Percentiles rank a stretch among this genome's conserved stretches.
Conservation (phyloP, 2,113 vertebrate species). For the Rhipidura dahli region DNA sequence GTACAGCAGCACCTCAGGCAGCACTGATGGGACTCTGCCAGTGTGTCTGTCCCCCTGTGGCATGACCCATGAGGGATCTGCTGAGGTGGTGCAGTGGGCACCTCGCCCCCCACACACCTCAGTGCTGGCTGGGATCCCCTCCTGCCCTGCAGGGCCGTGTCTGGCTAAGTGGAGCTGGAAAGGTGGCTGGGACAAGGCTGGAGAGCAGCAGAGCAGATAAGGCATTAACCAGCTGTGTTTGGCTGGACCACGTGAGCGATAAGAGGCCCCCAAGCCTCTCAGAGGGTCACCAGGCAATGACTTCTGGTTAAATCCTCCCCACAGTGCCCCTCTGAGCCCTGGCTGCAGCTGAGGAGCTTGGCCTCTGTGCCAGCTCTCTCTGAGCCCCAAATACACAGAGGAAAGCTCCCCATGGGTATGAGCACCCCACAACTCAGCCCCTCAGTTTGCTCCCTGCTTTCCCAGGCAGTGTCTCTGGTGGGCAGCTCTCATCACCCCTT, state of each 20-base stretch:
- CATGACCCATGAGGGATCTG: background rate
- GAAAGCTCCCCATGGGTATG: background rate
- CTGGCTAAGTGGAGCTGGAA: background rate
- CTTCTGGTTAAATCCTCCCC: background rate
- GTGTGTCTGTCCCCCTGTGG: background rate
- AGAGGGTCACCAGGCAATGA: background rate
- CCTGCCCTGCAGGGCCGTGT: fast-evolving
- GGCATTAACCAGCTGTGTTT: background rate
- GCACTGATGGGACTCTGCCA: background rate
- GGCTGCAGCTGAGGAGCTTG: background rate
- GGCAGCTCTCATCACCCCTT: background rate
- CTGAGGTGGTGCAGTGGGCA: background rate
- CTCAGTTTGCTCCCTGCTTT: background rate
- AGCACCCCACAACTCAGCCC: background rate
- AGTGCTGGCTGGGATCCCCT: background rate
- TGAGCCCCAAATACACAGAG: fast-evolving
- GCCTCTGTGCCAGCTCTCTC: background rate
- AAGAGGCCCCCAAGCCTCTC: background rate
- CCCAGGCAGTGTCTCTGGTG: background rate
- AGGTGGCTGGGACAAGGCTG: background rate
- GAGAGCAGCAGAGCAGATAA: background rate
- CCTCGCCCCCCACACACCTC: background rate
- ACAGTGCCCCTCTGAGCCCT: background rate
- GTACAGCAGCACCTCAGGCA: background rate
- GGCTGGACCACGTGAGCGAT: background rate